Percentiles rank a stretch among this genome's conserved stretches.
These are phyloP conservation scores for Notamacropus eugenii DNA, from an alignment of 2,797 vertebrate species.

Conservation along the genomic window DNA sequence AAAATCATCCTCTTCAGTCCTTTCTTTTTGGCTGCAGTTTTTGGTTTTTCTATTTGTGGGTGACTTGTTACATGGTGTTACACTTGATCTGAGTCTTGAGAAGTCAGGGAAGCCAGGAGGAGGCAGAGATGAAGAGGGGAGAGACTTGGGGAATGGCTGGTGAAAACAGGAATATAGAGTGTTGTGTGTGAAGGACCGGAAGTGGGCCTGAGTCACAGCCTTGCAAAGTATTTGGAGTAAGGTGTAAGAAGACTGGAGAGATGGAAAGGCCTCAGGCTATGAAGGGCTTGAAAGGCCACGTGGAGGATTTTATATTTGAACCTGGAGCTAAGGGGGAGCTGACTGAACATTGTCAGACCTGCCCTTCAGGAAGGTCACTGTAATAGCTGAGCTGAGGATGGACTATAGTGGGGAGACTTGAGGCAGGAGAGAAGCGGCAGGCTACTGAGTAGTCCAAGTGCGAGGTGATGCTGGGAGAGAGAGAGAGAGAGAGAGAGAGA, in stretches of 20 bases:
- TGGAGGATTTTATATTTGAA: not conserved
- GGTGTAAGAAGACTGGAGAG: not conserved
- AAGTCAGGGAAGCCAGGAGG: not conserved
- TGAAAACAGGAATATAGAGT: not conserved
- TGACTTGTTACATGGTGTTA: not conserved
- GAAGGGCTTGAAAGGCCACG: not conserved
- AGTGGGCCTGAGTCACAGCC: not conserved
- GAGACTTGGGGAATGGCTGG: not conserved
- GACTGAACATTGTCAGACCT: not conserved
- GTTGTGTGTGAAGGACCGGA: not conserved
- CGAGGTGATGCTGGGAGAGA: not conserved
- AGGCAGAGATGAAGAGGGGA: not conserved
- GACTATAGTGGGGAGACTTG: not conserved
- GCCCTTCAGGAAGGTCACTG: not conserved
- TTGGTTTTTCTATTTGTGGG: conserved; percentile 94
- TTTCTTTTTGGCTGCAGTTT: conserved; percentile 92
- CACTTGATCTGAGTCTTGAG: not conserved
- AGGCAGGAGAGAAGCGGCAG: not conserved
- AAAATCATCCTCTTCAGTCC: conserved; percentile 93
- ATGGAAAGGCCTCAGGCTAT: not conserved
- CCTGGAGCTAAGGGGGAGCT: not conserved
- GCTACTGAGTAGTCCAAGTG: not conserved
- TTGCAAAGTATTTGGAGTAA: not conserved
- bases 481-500: no score
- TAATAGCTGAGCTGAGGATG: not conserved